Evolutionary conservation across 2,113 vertebrate species (phyloP).

Genomic region (Panurus biarmicus): DNA sequence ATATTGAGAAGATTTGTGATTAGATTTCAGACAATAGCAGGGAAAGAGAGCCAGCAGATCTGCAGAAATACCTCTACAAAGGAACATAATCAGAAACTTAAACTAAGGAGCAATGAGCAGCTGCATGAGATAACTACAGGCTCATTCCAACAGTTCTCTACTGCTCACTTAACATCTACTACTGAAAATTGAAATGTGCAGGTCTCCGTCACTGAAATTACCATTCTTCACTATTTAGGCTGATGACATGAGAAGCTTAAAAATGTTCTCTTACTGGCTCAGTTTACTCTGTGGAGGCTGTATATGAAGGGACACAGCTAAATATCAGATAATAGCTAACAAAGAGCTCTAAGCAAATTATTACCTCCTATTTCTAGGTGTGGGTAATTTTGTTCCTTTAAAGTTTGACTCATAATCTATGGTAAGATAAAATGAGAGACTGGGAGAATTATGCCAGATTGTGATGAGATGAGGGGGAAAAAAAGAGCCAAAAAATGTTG

Average conservation of each 20-base stretch:
- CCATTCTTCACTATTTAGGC: background rate
- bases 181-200: conserved; percentile 6
- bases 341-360: background rate
- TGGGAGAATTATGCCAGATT: background rate
- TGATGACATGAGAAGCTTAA: background rate
- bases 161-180: conserved; percentile 26
- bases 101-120: conserved; percentile 17
- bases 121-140: conserved; percentile 14
- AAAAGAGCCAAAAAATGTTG: background rate
- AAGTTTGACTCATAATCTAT: background rate
- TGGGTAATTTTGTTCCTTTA: background rate
- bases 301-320: background rate
- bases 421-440: background rate
- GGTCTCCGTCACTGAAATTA: background rate
- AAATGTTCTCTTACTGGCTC: background rate
- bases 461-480: background rate
- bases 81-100: conserved; percentile 35
- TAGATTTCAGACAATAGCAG: conserved; percentile 10
- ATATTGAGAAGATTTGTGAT: conserved; percentile 11
- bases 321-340: background rate
- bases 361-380: background rate
- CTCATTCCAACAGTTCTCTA: background rate
- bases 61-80: conserved; percentile 25
- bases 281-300: background rate
- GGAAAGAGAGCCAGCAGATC: background rate